Evolutionary conservation across 2,113 vertebrate genomes (phyloP), one percentile per base, ranked within the genome.

Genomic region (Bos javanicus): DNA sequence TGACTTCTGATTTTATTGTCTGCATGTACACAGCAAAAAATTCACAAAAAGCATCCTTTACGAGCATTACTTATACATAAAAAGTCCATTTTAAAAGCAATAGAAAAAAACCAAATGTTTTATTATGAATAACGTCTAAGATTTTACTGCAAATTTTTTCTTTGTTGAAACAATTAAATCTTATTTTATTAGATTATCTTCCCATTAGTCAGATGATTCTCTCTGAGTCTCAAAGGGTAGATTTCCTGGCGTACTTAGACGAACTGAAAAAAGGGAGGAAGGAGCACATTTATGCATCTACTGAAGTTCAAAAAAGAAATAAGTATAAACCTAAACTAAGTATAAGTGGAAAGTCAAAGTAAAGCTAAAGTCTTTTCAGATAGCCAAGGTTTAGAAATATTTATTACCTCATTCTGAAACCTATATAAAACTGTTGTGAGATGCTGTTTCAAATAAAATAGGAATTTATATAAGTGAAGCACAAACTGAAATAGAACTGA

Each of bases 391-490:
- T 93, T 96, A 83, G 88, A 91, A 90, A 80, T 84, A 91, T 43
- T 84, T 91, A 59, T 78, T 81, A 81, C 13, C 94, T 90, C 48
- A 71, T 46, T 92, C 94, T 96, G 74, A 87, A 96, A 91, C 81
- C 52, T 95, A 36, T 86, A 48, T 81, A 86, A 92, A 96, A 89
- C 67, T 91, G 7, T 39, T 81, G 43, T 95, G 64, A 86, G 67
- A 13, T 67, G 52, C 43, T 87, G 30, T 95, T 97, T 59, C 89
- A 94, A 91, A 93, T 83, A 92, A 96, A 96, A 95, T 91, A 48
- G 14, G 13, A 93, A 91, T 96, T 94, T 95, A 90, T 82, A 48
- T 81, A 92, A 96, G 46, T 87, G 36, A 97, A 95, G 39, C 54
- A 57, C 23, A 71, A 94, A 52, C 48, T 85, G n/a, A 89, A 96